These are phyloP conservation scores for Diaprepes abbreviatus DNA, from an alignment of 2,888 invertebrate species.

Conservation along the genomic window DNA sequence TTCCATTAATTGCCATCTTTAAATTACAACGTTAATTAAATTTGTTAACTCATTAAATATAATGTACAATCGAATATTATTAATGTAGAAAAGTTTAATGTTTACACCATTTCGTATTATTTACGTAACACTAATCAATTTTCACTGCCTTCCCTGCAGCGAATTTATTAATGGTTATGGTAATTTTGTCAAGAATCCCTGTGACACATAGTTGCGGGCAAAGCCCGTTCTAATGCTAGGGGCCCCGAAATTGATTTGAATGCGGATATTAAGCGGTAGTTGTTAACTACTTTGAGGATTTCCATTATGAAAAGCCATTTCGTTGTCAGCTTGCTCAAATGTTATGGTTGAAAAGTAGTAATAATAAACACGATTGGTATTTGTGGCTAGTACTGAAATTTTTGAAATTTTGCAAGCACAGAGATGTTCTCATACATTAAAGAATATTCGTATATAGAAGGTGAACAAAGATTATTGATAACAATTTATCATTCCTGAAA, in stretches of 20 bases:
- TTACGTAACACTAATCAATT: background rate
- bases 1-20: no score
- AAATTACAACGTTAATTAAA: no score
- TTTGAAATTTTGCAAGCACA: background rate
- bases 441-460: no score
- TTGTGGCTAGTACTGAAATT: background rate
- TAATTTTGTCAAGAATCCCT: background rate
- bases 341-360: background rate
- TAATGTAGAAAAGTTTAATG: no score
- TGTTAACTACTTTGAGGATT: constrained; percentile 36
- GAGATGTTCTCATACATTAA: no score
- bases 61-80: no score
- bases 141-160: background rate
- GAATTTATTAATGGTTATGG: constrained; percentile 10
- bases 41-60: no score
- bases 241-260: constrained; percentile 28
- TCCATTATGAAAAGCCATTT: constrained; percentile 34
- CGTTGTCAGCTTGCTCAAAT: background rate
- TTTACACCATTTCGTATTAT: no score
- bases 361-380: background rate
- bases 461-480: no score
- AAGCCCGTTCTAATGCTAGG: background rate
- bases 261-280: constrained; percentile 39
- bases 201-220: constrained; percentile 14
- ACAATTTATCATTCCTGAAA: no score